Evolutionary conservation across 2,888 invertebrate species (phyloP), one percentile per base, ranked within the genome.

Genomic region (Herminia tarsipennalis): DNA sequence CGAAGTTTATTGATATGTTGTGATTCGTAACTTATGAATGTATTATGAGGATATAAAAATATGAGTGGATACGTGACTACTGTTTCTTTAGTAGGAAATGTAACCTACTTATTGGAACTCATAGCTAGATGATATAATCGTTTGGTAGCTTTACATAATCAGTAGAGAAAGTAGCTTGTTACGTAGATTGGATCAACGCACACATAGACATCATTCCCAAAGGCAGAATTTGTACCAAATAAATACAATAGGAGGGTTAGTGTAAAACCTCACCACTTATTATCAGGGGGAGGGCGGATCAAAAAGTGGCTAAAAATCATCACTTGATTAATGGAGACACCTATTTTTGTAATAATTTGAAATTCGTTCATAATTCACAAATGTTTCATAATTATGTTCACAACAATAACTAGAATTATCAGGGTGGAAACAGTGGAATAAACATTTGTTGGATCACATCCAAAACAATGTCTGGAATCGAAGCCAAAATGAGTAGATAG

Each of bases 381-480:
- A 29, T 13, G 28, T 18, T 63, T 63, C 46, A 45, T 47, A 57
- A 55, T 60, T 47, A 64, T 64, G 51, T 57, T 65, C 60, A 64
- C 55, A 56, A 70, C 70, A 66, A 72, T 74, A 70, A 53, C 62
- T 67, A 52, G 51, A 59, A 61, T 61, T 69, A 75, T 76, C 64
- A 59, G 53, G 70, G 67, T 65, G 69, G 64, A 70, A 69, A 67
- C 60, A 62, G 59, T 56, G 53, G 57, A 70, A 74, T 65, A 69
- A 77, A 77, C 70, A 69, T 66, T 68, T 43, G 64, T 78, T 82
- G 82, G 80, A 81, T 52, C 63, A 54, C 33, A 50, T 79, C 83
- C 83, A 83, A 75, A 71, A 71, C 68, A 67, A 59, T 74, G 73
- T 70, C 72, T 70, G 64, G 51, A 62, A 68, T 71, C 62, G 61